Conservation (phyloP, 2,113 vertebrate genomes). For the Cephalopholis sonnerati region DNA sequence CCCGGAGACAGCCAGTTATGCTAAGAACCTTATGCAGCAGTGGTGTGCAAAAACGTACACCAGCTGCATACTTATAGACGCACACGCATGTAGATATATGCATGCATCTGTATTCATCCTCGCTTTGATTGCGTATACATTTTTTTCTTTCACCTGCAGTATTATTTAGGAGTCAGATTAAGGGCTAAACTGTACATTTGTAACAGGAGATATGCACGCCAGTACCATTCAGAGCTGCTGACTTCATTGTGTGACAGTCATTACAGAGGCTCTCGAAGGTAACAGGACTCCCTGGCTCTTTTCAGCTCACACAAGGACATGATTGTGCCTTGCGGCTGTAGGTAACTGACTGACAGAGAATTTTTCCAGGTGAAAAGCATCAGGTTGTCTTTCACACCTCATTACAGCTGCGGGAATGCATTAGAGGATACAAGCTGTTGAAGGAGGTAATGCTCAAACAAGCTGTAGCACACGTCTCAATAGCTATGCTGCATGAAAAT, state of each 20-base stretch:
- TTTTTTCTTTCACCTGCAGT: not conserved
- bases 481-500: not conserved
- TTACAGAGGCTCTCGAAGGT: constrained; percentile 47
- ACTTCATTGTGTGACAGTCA: constrained; percentile 53
- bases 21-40: constrained; percentile 27
- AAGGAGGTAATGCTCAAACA: not conserved
- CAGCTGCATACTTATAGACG: not conserved
- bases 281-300: constrained; percentile 56
- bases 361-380: constrained; percentile 59
- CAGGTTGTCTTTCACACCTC: constrained; percentile 58
- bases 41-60: not conserved
- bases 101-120: not conserved
- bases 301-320: constrained; percentile 60
- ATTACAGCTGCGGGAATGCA: constrained; percentile 28
- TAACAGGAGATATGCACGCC: constrained; percentile 43
- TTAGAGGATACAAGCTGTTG: constrained; percentile 4
- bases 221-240: constrained; percentile 13
- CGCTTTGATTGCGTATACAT: not conserved
- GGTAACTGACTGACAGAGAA: constrained; percentile 54
- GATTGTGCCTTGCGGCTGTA: constrained; percentile 60
- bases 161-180: not conserved
- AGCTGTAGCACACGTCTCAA: not conserved
- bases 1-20: constrained; percentile 25
- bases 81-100: not conserved
- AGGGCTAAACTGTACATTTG: constrained; percentile 13